Percentiles rank a stretch among this genome's conserved stretches.
These are phyloP conservation scores for Periophthalmus modestus DNA, from an alignment of 2,113 vertebrate genomes.

Conservation along the genomic window DNA sequence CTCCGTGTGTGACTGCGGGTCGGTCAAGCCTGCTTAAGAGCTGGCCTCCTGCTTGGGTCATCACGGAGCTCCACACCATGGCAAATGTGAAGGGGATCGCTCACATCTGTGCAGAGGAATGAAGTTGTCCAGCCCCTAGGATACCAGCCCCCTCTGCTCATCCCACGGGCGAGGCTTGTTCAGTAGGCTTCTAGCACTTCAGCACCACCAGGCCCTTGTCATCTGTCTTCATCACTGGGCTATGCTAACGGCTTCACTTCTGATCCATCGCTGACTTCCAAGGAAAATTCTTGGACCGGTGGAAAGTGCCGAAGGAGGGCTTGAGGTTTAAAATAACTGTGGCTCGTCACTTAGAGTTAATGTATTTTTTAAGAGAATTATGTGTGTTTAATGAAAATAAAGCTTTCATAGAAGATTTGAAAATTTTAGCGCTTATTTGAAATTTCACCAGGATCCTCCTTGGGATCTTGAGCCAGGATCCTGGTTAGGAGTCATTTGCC, in stretches of 20 bases:
- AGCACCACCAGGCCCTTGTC: conserved; percentile 49
- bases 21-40: conserved; percentile 76
- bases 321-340: conserved; percentile 50
- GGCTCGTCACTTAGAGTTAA: conserved; percentile 39
- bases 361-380: background rate
- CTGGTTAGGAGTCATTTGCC: no score
- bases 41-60: conserved; percentile 66
- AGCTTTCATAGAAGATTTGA: no score
- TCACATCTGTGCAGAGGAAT: conserved; percentile 68
- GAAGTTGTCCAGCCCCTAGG: conserved; percentile 68
- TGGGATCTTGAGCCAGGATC: no score
- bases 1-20: conserved; percentile 70
- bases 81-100: conserved; percentile 66
- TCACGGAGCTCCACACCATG: conserved; percentile 52
- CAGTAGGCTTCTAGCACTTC: conserved; percentile 43
- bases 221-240: conserved; percentile 60
- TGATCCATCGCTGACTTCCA: conserved; percentile 26
- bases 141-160: conserved; percentile 45
- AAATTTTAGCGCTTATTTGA: background rate
- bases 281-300: conserved; percentile 44
- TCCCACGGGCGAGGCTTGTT: conserved; percentile 10
- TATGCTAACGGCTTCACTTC: conserved; percentile 42
- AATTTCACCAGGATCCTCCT: background rate
- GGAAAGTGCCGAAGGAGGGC: conserved; percentile 33
- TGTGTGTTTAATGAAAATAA: background rate